These are phyloP conservation scores for Equus przewalskii DNA, from an alignment of 2,113 vertebrate species.

Conservation along the genomic window DNA sequence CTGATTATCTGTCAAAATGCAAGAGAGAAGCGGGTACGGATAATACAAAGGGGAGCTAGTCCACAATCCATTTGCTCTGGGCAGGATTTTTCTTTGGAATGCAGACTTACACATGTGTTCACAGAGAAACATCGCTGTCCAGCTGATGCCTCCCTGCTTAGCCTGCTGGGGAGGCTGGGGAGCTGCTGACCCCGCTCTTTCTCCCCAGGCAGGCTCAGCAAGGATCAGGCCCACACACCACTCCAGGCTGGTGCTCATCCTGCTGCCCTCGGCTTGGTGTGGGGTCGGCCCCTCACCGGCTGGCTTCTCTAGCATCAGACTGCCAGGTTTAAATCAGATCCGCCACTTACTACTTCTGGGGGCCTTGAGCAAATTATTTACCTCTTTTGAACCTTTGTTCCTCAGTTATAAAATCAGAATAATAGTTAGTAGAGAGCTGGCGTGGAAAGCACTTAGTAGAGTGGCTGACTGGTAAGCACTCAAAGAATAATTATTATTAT, in stretches of 20 bases:
- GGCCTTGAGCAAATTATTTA: constrained; percentile 54
- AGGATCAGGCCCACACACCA: background rate
- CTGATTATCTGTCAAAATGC: constrained; percentile 35
- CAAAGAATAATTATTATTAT: background rate
- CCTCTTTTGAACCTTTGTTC: constrained; percentile 57
- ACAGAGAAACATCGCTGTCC: background rate
- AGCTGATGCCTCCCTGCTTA: background rate
- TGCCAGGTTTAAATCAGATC: constrained; percentile 54
- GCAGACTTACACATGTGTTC: background rate
- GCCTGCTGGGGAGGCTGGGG: background rate
- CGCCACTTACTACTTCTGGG: background rate
- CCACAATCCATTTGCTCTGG: background rate
- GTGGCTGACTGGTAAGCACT: background rate
- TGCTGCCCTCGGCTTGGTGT: background rate
- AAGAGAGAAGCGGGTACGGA: background rate
- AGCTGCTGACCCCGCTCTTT: too few relatives aligned
- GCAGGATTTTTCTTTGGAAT: constrained; percentile 23
- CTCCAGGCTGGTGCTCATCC: background rate
- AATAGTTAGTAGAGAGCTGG: constrained; percentile 34
- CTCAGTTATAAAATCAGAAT: constrained; percentile 51
- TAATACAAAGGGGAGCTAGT: background rate
- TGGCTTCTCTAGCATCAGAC: background rate
- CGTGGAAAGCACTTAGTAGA: constrained; percentile 20
- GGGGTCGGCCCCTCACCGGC: background rate
- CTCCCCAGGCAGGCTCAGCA: background rate